A percentile compares a stretch with the other conserved stretches of the same genome.
phyloP scores from a whole-genome alignment of 1,140 invertebrate genomes.

The Neomicropteryx cornuta region DNA sequence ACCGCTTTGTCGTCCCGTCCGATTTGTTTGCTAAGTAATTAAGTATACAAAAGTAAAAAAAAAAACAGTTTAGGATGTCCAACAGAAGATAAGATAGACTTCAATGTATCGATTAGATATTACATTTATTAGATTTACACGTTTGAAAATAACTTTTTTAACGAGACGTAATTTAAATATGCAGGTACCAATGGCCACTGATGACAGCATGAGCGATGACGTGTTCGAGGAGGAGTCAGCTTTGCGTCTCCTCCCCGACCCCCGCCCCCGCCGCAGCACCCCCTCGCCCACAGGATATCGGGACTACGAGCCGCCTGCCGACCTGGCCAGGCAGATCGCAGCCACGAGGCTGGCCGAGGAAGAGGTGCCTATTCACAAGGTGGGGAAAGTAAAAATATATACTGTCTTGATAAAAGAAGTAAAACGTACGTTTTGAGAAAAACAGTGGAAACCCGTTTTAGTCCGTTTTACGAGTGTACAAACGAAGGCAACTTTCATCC shows the following conservation, averaged over 20 bases:
- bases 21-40: too few species aligned
- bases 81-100: too few species aligned
- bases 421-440: not conserved
- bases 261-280: slow-evolving; percentile 27
- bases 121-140: too few species aligned
- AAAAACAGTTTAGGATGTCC: too few species aligned
- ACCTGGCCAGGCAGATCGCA: slow-evolving; percentile 43
- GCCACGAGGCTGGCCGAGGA: slow-evolving; percentile 32
- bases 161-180: too few species aligned
- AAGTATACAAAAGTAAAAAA: too few species aligned
- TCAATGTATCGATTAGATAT: too few species aligned
- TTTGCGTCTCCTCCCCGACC: slow-evolving; percentile 25
- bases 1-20: too few species aligned
- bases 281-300: slow-evolving; percentile 68
- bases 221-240: slow-evolving; percentile 54
- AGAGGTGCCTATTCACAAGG: slow-evolving; percentile 50
- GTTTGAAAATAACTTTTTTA: too few species aligned
- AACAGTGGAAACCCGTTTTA: too few species aligned
- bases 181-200: slow-evolving; percentile 30
- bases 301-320: slow-evolving; percentile 62
- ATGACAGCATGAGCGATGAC: slow-evolving; percentile 68
- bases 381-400: slow-evolving; percentile 21
- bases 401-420: not conserved
- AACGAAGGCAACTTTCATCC: too few species aligned
- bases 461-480: too few species aligned